These are phyloP conservation scores for Scarus forsteni DNA, from an alignment of 2,797 vertebrate species.

Conservation along the genomic window DNA sequence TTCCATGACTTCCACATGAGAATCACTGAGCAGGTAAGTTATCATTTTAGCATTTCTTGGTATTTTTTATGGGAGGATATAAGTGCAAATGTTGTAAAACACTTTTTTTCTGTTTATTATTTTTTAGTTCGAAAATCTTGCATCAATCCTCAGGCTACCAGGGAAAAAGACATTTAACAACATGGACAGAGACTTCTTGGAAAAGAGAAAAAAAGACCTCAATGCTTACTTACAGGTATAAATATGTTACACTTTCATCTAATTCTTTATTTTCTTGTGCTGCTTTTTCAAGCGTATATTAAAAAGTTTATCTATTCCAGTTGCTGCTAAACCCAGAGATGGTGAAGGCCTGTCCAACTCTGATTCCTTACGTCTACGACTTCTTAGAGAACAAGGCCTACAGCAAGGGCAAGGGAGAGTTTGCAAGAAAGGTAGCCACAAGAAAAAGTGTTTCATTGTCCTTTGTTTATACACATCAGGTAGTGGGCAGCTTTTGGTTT, in stretches of 20 bases:
- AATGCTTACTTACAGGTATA: constrained; percentile 97
- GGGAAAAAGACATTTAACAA: constrained; percentile 99
- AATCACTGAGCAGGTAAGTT: constrained; percentile 92
- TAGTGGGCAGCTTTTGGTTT: background rate
- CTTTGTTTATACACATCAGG: constrained; percentile 6
- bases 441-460: background rate
- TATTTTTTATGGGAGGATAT: too few relatives aligned
- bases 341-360: constrained; percentile 93
- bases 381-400: constrained; percentile 99
- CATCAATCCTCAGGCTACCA: constrained; percentile 93
- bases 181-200: constrained; percentile 98
- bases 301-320: constrained; percentile 73
- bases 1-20: constrained; percentile 99
- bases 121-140: constrained; percentile 94
- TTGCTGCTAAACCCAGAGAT: constrained; percentile 95
- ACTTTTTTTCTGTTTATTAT: constrained; percentile 5
- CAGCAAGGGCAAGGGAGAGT: constrained; percentile 98
- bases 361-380: constrained; percentile 91
- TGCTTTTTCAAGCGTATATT: background rate
- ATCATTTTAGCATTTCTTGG: too few relatives aligned
- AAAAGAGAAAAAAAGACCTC: constrained; percentile 98
- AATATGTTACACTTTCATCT: background rate
- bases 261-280: background rate
- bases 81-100: too few relatives aligned
- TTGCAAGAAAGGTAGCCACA: constrained; percentile 93